Evolutionary conservation across 2,797 vertebrate species (phyloP).

Genomic region (Chaetophractus vellerosus): DNA sequence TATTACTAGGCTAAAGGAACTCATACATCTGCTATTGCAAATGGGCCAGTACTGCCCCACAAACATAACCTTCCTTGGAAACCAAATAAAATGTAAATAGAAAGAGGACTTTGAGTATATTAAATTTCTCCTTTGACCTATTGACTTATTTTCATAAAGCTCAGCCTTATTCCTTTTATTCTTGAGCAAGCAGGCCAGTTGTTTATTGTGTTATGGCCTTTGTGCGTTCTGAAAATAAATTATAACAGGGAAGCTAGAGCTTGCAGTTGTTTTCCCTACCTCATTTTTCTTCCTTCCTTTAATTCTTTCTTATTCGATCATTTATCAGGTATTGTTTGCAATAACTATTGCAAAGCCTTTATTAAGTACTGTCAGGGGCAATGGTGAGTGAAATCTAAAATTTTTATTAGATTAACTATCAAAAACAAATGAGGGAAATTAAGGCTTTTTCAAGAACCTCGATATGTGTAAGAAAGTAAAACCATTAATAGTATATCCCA

Average conservation of each 20-base stretch:
- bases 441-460: constrained; percentile 69
- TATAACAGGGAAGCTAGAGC: neutral
- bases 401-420: constrained; percentile 71
- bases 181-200: neutral
- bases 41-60: neutral
- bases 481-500: constrained; percentile 66
- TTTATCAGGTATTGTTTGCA: constrained; percentile 39
- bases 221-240: constrained; percentile 61
- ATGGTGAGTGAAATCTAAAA: constrained; percentile 57
- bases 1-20: neutral
- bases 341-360: constrained; percentile 51
- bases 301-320: constrained; percentile 60
- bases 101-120: constrained; percentile 1
- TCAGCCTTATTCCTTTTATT: neutral
- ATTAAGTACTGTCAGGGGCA: constrained; percentile 41
- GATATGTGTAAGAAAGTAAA: constrained; percentile 67
- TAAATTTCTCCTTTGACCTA: constrained; percentile 42
- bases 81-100: constrained; percentile 17
- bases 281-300: constrained; percentile 45
- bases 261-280: neutral
- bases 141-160: constrained; percentile 34
- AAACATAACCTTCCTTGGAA: constrained; percentile 35
- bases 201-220: neutral
- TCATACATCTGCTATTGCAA: neutral
- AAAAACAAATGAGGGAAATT: constrained; percentile 62